These are phyloP conservation scores for Tetrao urogallus DNA, from an alignment of 2,113 vertebrate genomes.

Conservation along the genomic window DNA sequence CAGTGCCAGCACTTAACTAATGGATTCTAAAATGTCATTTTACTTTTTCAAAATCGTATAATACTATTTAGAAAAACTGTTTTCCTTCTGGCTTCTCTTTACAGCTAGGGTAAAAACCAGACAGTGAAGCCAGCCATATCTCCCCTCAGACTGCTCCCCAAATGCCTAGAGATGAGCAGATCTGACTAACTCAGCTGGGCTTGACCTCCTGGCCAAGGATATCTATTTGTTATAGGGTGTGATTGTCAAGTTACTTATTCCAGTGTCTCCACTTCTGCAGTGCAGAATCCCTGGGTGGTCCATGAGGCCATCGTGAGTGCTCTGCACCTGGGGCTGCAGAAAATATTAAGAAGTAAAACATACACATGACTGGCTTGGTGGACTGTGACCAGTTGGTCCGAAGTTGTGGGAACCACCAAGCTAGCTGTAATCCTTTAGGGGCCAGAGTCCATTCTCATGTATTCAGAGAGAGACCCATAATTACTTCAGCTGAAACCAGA, in stretches of 20 bases:
- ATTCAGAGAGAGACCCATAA: not conserved
- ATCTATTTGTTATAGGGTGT: conserved; percentile 9
- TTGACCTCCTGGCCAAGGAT: not conserved
- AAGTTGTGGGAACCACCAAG: conserved; percentile 50
- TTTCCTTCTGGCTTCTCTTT: conserved; percentile 9
- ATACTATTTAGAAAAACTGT: not conserved
- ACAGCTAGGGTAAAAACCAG: not conserved
- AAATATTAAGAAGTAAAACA: not conserved
- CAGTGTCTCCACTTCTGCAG: not conserved
- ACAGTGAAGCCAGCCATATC: not conserved
- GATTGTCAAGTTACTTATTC: conserved; percentile 49
- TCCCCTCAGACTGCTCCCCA: not conserved
- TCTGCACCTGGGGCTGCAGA: conserved; percentile 48
- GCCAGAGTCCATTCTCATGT: not conserved
- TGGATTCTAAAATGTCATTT: not conserved
- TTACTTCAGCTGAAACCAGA: conserved; percentile 58
- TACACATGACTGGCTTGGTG: conserved; percentile 10
- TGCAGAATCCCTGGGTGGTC: conserved; percentile 55
- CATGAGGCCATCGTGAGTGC: fast-evolving
- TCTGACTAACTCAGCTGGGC: not conserved
- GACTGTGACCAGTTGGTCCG: conserved; percentile 51
- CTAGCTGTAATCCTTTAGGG: conserved; percentile 5
- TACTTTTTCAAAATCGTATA: not conserved
- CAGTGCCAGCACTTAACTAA: not conserved
- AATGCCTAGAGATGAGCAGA: conserved; percentile 20